phyloP scores from a whole-genome alignment of 92 coral and sea anemone genomes.

The Galaxea fascicularis region DNA sequence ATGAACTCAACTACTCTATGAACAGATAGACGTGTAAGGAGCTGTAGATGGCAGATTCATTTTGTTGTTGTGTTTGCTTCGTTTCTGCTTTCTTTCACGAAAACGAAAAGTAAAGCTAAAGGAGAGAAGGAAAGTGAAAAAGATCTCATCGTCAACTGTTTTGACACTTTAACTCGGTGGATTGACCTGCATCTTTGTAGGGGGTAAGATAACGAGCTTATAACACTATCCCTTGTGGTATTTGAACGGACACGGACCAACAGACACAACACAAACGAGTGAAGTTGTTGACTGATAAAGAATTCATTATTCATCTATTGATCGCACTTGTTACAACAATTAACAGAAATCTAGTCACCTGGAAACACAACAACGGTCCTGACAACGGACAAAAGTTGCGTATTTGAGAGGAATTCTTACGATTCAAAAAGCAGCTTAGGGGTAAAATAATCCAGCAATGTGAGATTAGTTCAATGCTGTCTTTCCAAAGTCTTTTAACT shows the following conservation, averaged over 20 bases:
- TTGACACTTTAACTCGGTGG: slow-evolving; percentile 10
- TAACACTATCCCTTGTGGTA: slow-evolving; percentile 37
- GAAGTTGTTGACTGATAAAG: slow-evolving; percentile 9
- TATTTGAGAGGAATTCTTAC: slow-evolving; percentile 21
- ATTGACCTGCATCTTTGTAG: slow-evolving; percentile 32
- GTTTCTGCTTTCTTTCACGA: neutral
- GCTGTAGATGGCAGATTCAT: neutral
- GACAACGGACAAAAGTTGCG: neutral
- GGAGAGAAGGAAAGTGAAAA: neutral
- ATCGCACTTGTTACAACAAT: neutral
- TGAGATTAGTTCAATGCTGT: neutral
- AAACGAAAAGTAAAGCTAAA: neutral
- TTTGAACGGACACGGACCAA: slow-evolving; percentile 19
- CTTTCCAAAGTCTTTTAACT: neutral
- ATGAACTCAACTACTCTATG: slow-evolving; percentile 2
- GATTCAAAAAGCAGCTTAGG: slow-evolving; percentile 31
- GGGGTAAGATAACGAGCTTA: slow-evolving; percentile 29
- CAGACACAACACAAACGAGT: neutral
- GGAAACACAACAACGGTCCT: neutral
- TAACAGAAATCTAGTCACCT: neutral
- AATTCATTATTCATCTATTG: neutral
- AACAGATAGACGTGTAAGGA: neutral
- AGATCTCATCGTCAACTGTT: neutral
- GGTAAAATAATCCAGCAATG: slow-evolving; percentile 4
- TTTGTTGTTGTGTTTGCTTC: neutral